Evolutionary conservation across 2,888 invertebrate species (phyloP), one percentile per base, ranked within the genome.

Genomic region (Esperia sulphurella): DNA sequence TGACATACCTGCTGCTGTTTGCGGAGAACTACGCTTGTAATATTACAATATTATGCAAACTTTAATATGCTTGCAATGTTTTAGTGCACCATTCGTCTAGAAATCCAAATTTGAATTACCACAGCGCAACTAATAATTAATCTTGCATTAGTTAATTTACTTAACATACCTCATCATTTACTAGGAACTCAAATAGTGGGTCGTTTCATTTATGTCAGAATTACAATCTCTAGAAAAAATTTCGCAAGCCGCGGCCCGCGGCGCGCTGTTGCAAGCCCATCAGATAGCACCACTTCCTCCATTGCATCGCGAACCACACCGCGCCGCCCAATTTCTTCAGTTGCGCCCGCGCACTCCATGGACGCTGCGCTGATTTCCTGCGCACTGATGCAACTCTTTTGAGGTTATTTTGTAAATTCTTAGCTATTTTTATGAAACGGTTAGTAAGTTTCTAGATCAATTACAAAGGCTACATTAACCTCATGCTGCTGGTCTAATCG

Each of bases 271-370:
- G 81, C 73, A 80, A 78, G 63, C 76, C 69, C 76, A 71, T 74
- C 76, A 76, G 71, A 74, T 73, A 68, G 58, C 68, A 61, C 57
- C 65, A 71, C 80, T 85, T 84, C 83, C 84, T 82, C 63, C 71
- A 83, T 83, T 81, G 79, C 83, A 63, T 57, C 52, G 65, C 48
- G 51, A 54, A 56, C 55, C 51, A 49, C 50, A 6, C 48, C 55
- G 58, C 53, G 57, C 58, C 69, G 62, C 75, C 78, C 68, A 78
- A 80, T 79, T 79, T 80, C 78, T 75, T 70, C 65, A 67, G 63
- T 60, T 60, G 61, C 67, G 64, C 55, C 51, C 52, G 58, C 63
- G 51, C 55, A 46, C 55, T 47, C 53, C 45, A 53, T 14, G 21
- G 45, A 55, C 55, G 57, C 52, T 54, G 55, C 56, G 50, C 54